Evolutionary conservation across 2,113 vertebrate genomes (phyloP).

Genomic region (Siniperca chuatsi): DNA sequence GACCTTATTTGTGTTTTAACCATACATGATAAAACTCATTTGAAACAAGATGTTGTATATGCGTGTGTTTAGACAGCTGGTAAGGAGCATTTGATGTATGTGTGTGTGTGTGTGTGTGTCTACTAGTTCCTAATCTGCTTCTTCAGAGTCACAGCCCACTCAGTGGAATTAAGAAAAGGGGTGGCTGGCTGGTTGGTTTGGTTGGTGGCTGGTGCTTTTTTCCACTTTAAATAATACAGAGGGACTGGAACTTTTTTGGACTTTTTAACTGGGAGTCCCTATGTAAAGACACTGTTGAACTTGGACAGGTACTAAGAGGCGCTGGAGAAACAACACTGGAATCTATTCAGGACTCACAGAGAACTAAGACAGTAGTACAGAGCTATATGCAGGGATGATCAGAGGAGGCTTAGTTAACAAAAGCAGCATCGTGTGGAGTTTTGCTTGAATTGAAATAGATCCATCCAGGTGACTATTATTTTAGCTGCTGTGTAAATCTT

Average conservation of each 20-base stretch:
- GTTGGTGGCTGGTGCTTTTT: slow-evolving; percentile 35
- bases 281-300: not conserved
- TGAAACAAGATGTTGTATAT: slow-evolving; percentile 1
- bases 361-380: not conserved
- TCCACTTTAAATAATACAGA: slow-evolving; percentile 14
- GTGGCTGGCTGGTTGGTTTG: slow-evolving; percentile 37
- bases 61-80: slow-evolving; percentile 37
- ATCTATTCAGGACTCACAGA: not conserved
- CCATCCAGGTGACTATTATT: not conserved
- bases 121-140: slow-evolving; percentile 62
- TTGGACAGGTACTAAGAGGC: slow-evolving; percentile 30
- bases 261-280: slow-evolving; percentile 1
- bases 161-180: slow-evolving; percentile 44
- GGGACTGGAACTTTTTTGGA: slow-evolving; percentile 15
- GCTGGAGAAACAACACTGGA: not conserved
- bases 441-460: not conserved
- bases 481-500: not conserved
- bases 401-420: not conserved
- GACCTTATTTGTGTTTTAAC: slow-evolving; percentile 20
- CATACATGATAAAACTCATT: slow-evolving; percentile 6
- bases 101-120: slow-evolving; percentile 34
- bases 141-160: slow-evolving; percentile 66
- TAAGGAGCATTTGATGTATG: slow-evolving; percentile 15
- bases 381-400: not conserved
- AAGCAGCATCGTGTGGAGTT: not conserved